Evolutionary conservation across 2,797 vertebrate species (phyloP).

Genomic region (Hippoglossus hippoglossus): DNA sequence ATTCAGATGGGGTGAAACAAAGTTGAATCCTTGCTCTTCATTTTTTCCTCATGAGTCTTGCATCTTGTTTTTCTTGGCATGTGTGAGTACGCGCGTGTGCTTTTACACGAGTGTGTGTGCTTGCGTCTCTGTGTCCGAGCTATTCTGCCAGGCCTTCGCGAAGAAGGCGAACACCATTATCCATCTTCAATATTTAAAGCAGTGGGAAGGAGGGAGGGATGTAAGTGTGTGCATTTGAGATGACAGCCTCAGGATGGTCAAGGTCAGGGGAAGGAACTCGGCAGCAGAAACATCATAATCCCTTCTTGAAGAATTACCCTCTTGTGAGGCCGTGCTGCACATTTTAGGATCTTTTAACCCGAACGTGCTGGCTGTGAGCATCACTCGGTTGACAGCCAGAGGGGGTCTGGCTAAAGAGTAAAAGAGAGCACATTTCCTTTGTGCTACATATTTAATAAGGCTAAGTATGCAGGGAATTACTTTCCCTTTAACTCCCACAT

Average conservation of each 20-base stretch:
- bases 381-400: conserved; percentile 35
- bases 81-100: conserved; percentile 10
- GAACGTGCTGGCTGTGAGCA: conserved; percentile 22
- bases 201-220: conserved; percentile 4
- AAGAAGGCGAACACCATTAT: conserved; percentile 74
- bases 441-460: conserved; percentile 81
- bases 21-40: conserved; percentile 7
- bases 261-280: conserved; percentile 53
- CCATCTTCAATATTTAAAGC: conserved; percentile 82
- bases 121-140: conserved; percentile 29
- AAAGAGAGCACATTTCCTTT: conserved; percentile 76
- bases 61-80: conserved; percentile 7
- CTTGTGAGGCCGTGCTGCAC: conserved; percentile 12
- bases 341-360: conserved; percentile 26
- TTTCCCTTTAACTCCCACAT: conserved; percentile 67
- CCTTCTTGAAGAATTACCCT: conserved; percentile 13
- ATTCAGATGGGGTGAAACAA: conserved; percentile 1
- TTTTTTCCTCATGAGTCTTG: neutral
- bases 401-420: conserved; percentile 52
- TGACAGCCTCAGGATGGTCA: conserved; percentile 53
- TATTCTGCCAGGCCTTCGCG: conserved; percentile 31
- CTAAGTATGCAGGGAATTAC: conserved; percentile 77
- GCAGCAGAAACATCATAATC: conserved; percentile 20
- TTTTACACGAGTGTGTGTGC: conserved; percentile 3
- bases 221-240: conserved; percentile 23